Evolutionary conservation across 2,113 vertebrate species (phyloP), one percentile per base, ranked within the genome.

Genomic region (Elachura formosa): DNA sequence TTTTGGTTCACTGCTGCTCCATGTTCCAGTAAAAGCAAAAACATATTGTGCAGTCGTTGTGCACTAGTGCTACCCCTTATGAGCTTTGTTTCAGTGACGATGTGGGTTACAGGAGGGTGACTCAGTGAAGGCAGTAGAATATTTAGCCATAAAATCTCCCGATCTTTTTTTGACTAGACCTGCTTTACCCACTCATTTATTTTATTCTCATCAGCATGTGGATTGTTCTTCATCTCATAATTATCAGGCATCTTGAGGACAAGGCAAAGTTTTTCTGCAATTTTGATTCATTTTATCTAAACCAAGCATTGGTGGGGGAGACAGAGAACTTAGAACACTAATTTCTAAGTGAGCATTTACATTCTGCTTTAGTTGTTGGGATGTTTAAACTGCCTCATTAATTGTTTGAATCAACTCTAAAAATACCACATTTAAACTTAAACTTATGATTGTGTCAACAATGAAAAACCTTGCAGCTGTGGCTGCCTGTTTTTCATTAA

Each of bases 261-360:
- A 48, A 52, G 52, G 31, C 16, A 49, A 73, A 40, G 8, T 51
- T 23, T 82, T 87, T 33, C 33, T 85, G 21, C 56, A 68, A 52
- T 71, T 31, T 80, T 75, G 25, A 52, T 66, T 66, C 36, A 19
- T 14, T 77, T 62, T 49, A n/a, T 40, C 26, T 54, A 76, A 77
- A 31, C 0, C 1, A 40, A 26, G 13, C 18, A 56, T 16, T 17
- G 19, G 17, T 12, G 4, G 2, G 18, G 33, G 11, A 54, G 11
- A 54, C 23, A 28, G n/a, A 24, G 10, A 82, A 72, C 6, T 33
- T 54, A 23, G 25, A 61, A 36, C 14, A 21, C 13, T 20, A 4
- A 31, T 16, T 52, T 61, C 25, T 24, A 69, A 59, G 10, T 10
- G 33, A 62, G 33, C 11, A 8, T 29, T 71, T 22, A 59, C 36